Evolutionary conservation across 2,797 vertebrate genomes (phyloP).

Genomic region (Characodon lateralis): DNA sequence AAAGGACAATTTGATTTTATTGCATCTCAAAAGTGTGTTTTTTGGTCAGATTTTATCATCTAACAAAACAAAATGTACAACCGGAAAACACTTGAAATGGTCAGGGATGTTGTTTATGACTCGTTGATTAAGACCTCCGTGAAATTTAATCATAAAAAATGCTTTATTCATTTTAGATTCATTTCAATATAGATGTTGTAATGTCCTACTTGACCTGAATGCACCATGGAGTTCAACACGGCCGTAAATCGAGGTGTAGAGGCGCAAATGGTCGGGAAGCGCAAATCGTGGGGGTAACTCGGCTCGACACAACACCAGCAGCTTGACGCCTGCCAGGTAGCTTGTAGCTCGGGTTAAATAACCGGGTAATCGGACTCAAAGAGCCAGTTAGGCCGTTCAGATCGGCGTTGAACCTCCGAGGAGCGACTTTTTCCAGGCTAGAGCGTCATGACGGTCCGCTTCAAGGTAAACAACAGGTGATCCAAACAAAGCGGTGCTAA

Average conservation of each 20-base stretch:
- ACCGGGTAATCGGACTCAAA: accelerated
- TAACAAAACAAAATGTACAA: neutral
- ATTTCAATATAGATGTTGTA: neutral
- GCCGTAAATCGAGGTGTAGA: neutral
- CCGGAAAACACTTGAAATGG: neutral
- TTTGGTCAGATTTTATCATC: no score
- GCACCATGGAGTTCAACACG: neutral
- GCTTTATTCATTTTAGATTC: neutral
- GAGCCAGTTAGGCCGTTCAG: neutral
- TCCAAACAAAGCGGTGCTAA: conserved; percentile 11
- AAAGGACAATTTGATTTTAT: no score
- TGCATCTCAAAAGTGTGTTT: no score
- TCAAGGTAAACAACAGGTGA: conserved; percentile 59
- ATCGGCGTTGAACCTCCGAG: accelerated
- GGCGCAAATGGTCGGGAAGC: neutral
- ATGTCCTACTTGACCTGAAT: neutral
- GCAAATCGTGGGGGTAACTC: neutral
- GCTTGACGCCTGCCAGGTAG: neutral
- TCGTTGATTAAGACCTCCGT: neutral
- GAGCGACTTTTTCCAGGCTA: neutral
- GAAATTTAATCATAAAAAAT: neutral
- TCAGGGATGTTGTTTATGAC: neutral
- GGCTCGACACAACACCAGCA: neutral
- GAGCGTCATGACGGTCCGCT: conserved; percentile 60
- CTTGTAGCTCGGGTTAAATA: neutral